Conservation (phyloP, 2,113 vertebrate genomes). For the Ifrita kowaldi region DNA sequence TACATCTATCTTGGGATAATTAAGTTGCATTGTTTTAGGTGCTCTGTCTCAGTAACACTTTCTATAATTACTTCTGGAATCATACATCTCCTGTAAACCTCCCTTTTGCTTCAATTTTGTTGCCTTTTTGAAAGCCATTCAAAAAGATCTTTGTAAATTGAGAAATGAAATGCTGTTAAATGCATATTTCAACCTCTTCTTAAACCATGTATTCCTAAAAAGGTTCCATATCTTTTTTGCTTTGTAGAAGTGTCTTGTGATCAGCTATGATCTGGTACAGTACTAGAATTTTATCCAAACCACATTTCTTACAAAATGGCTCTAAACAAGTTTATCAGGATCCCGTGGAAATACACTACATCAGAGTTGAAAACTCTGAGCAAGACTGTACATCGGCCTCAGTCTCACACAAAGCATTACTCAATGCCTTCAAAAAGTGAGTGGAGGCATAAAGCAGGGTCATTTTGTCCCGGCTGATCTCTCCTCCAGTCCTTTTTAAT, state of each 20-base stretch:
- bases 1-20: not conserved
- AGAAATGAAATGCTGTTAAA: not conserved
- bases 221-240: not conserved
- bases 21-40: not conserved
- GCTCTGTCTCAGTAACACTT: not conserved
- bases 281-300: not conserved
- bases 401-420: not conserved
- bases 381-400: not conserved
- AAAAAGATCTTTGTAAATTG: not conserved
- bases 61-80: not conserved
- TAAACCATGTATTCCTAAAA: not conserved
- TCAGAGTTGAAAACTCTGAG: not conserved
- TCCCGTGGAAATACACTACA: not conserved
- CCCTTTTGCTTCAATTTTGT: not conserved
- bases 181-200: not conserved
- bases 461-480: not conserved
- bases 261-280: not conserved
- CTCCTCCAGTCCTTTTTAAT: not conserved
- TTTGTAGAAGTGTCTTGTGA: not conserved
- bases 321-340: not conserved
- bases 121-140: not conserved
- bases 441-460: not conserved
- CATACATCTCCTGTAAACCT: not conserved
- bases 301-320: not conserved
- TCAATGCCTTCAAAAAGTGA: not conserved